phyloP scores from a whole-genome alignment of 2,113 vertebrate genomes.

The Emydocephalus ijimae region DNA sequence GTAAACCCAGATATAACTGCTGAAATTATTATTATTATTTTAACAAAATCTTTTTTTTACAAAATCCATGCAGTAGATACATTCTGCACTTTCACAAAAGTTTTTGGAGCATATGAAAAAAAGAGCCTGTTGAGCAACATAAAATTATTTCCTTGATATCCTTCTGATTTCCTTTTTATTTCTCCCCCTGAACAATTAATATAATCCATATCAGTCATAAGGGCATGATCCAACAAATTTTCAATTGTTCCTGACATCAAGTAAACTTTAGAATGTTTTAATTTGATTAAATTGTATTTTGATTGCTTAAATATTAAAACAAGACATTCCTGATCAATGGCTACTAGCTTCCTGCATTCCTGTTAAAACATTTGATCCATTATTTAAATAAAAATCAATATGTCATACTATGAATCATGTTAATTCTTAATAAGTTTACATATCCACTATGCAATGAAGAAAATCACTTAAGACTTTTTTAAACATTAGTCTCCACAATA shows the following conservation, averaged over 20 bases:
- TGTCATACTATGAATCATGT: conserved; percentile 41
- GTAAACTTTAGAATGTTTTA: background rate
- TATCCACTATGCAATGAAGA: conserved; percentile 74
- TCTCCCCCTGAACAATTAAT: conserved; percentile 46
- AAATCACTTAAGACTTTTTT: conserved; percentile 39
- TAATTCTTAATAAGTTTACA: conserved; percentile 66
- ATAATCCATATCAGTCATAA: conserved; percentile 36
- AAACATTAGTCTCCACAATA: conserved; percentile 41
- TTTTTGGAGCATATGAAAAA: conserved; percentile 47
- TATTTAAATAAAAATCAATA: conserved; percentile 25
- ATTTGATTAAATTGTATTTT: background rate
- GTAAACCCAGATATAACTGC: conserved; percentile 67
- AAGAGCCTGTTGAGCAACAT: conserved; percentile 52
- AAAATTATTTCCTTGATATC: conserved; percentile 54
- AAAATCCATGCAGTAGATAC: conserved; percentile 55
- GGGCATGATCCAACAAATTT: background rate
- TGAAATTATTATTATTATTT: conserved; percentile 59
- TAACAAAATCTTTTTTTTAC: background rate
- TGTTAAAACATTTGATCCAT: conserved; percentile 18
- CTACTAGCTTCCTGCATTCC: background rate
- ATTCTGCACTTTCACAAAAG: conserved; percentile 39
- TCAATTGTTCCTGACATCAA: background rate
- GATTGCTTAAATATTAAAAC: background rate
- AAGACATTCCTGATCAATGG: background rate
- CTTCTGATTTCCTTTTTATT: conserved; percentile 19